Conservation (phyloP, 2,113 vertebrate genomes). For the Calonectris borealis region DNA sequence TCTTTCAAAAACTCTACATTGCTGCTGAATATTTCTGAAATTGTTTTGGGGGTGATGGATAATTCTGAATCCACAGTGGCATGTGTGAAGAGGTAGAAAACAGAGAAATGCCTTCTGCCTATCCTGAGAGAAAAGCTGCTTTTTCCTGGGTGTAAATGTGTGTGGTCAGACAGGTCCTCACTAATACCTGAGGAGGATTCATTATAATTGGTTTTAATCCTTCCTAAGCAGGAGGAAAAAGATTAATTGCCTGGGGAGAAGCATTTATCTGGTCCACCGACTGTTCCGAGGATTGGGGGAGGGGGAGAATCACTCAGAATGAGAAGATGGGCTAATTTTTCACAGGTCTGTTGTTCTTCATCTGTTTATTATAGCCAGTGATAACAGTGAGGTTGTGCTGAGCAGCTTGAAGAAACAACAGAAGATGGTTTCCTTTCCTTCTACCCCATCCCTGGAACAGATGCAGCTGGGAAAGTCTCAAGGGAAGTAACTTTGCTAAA, state of each 20-base stretch:
- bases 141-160: background rate
- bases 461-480: background rate
- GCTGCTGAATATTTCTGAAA: background rate
- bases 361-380: background rate
- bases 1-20: background rate
- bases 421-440: background rate
- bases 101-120: background rate
- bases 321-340: background rate
- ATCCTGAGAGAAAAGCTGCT: background rate
- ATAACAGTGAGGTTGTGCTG: background rate
- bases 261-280: background rate
- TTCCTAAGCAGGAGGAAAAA: background rate
- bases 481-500: background rate
- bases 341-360: background rate
- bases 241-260: background rate
- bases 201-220: slow-evolving; percentile 18
- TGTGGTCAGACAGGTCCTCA: background rate
- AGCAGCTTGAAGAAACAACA: background rate
- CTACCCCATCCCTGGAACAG: background rate
- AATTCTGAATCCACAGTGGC: background rate
- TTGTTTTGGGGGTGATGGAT: background rate
- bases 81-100: background rate
- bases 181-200: slow-evolving; percentile 1
- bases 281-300: background rate
- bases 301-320: background rate